phyloP scores from a whole-genome alignment of 2,113 vertebrate species.

The Dasypus novemcinctus region DNA sequence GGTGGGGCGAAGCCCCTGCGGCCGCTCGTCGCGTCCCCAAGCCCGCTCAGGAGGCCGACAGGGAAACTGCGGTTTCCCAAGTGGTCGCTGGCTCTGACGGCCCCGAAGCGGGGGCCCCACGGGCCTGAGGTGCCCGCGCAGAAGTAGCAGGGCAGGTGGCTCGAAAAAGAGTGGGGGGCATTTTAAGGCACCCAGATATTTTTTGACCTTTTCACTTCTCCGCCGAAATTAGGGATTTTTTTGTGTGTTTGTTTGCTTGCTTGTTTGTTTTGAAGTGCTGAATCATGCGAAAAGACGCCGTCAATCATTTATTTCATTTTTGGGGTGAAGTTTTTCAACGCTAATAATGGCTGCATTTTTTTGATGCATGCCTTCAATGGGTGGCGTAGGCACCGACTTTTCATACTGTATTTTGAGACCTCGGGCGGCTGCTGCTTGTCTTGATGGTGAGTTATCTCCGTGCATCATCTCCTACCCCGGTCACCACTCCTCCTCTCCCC shows the following conservation, averaged over 20 bases:
- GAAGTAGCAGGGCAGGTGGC: not conserved
- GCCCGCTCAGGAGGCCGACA: not conserved
- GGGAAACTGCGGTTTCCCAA: not conserved
- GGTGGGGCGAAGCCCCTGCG: not conserved
- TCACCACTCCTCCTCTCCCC: not conserved
- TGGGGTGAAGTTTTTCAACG: slow-evolving; percentile 61
- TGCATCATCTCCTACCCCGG: slow-evolving; percentile 9
- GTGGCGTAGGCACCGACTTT: not conserved
- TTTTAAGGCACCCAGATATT: not conserved
- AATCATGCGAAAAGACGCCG: slow-evolving; percentile 63
- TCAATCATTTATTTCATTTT: slow-evolving; percentile 33
- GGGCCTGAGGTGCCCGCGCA: not conserved
- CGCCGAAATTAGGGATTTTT: slow-evolving; percentile 44
- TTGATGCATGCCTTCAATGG: not conserved
- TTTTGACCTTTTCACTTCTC: slow-evolving; percentile 45
- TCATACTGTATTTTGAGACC: not conserved
- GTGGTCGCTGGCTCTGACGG: not conserved
- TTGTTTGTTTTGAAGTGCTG: slow-evolving; percentile 60
- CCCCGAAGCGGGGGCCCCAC: not conserved
- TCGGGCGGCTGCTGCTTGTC: slow-evolving; percentile 7
- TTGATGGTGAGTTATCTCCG: not conserved
- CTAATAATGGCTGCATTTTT: not conserved
- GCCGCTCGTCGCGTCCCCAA: not conserved
- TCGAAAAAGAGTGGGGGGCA: not conserved
- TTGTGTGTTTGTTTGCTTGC: too few species aligned